These are phyloP conservation scores for Heliconius eleuchia DNA, from an alignment of 1,140 invertebrate genomes.

Conservation along the genomic window DNA sequence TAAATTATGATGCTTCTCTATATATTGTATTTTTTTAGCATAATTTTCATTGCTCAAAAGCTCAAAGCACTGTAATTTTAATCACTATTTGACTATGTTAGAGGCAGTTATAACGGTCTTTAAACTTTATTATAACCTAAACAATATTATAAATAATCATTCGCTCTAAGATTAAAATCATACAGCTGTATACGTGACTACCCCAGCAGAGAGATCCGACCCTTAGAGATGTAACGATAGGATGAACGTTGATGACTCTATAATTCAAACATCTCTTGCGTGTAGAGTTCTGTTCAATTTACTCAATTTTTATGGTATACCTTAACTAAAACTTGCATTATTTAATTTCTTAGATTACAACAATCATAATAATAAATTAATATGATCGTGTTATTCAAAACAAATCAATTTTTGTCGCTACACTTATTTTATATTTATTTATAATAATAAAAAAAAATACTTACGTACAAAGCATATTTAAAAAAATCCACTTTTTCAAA, in stretches of 20 bases:
- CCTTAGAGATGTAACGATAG: constrained; percentile 8
- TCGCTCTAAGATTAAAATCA: neutral
- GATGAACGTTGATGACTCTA: constrained; percentile 10
- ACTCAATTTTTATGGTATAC: neutral
- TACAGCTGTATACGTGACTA: neutral
- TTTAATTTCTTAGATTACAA: neutral
- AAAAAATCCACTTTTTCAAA: constrained; percentile 30
- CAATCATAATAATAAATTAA: neutral
- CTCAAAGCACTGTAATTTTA: neutral
- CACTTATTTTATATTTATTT: neutral
- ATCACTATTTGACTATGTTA: neutral
- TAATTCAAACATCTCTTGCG: constrained; percentile 1
- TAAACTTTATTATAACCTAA: neutral
- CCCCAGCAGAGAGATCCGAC: neutral
- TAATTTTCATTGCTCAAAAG: neutral
- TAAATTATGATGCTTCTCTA: neutral
- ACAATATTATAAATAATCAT: neutral
- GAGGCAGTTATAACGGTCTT: neutral
- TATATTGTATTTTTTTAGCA: neutral
- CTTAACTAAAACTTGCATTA: neutral
- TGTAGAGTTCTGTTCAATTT: neutral
- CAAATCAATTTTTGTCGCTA: neutral
- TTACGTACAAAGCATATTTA: constrained; percentile 40
- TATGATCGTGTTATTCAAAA: neutral
- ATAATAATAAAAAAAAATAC: constrained; percentile 18